Percentiles rank a stretch among this genome's conserved stretches.
phyloP scores from a whole-genome alignment of 2,113 vertebrate species.

The Porphyrio hochstetteri region DNA sequence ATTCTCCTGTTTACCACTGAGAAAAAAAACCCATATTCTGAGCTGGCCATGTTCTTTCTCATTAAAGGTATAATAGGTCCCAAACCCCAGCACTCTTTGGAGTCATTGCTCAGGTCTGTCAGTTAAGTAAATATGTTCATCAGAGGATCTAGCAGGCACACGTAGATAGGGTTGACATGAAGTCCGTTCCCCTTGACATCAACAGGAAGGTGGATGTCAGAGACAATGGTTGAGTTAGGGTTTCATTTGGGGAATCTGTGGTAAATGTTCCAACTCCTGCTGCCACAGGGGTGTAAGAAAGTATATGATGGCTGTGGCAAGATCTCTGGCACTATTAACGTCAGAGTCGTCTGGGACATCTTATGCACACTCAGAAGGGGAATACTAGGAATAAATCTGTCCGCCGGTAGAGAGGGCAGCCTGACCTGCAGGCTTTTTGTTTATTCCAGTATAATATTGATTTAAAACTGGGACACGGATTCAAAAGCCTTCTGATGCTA shows the following conservation, averaged over 20 bases:
- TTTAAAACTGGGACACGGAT: not conserved
- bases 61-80: not conserved
- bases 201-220: not conserved
- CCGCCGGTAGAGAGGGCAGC: not conserved
- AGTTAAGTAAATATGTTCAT: conserved; percentile 23
- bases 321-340: not conserved
- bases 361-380: not conserved
- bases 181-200: not conserved
- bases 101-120: not conserved
- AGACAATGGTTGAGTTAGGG: not conserved
- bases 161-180: not conserved
- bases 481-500: not conserved
- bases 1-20: not conserved
- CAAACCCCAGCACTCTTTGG: not conserved
- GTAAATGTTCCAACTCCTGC: not conserved
- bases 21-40: not conserved
- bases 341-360: not conserved
- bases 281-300: not conserved
- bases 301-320: rapidly evolving
- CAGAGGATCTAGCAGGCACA: not conserved
- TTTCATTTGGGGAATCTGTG: not conserved
- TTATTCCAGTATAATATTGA: not conserved
- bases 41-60: not conserved
- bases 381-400: not conserved
- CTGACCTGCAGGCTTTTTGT: not conserved